Base-by-base conservation (phyloP, 2,888 invertebrate genomes). In the Drosophila austrosaltans region DNA sequence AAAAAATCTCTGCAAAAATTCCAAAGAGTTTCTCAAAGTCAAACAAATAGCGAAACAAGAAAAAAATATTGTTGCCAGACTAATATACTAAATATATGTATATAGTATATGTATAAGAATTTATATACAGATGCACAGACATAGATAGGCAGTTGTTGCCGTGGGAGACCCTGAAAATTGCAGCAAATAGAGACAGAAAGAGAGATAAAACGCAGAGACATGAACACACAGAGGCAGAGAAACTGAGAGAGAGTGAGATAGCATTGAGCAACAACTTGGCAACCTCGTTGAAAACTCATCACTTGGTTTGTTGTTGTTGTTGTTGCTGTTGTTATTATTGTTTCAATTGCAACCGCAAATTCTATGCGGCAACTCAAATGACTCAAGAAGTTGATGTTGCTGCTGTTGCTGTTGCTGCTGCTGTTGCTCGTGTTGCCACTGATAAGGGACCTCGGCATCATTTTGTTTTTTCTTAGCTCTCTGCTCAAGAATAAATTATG, bases 271-370 rank as follows among this genome's bases (percentile, higher is more conserved):
- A 53, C 58, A 68, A 69, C 78, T 76, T 75, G 84, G 67, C 85
- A 81, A 71, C 79, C 87, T 85, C 75, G 79, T 61, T 78, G 86
- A 62, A 72, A 67, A 69, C 77, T 71, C 72, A 72, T 75, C 70
- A 77, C 64, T 75, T 77, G 69, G 76, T 75, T 32, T 67, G 63
- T 39, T 66, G 64, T 53, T 48, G 64, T 25, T 42, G 44, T 30
- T 66, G 63, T 6, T 60, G 59, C 0, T 64, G 64, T 20, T 60
- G 59, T 0, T 68, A 62, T 20, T 57, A 72, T 25, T 60, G 53
- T 22, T 69, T 53, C 82, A 79, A 82, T 71, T 82, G 85, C 82
- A 89, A 89, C 90, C 90, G 78, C 81, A 90, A 48, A 89, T 85
- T 89, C 79, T 86, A 89, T 78, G 65, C 77, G 63, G 70, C 79